phyloP scores from a whole-genome alignment of 2,888 invertebrate species.

The Carabus problematicus region DNA sequence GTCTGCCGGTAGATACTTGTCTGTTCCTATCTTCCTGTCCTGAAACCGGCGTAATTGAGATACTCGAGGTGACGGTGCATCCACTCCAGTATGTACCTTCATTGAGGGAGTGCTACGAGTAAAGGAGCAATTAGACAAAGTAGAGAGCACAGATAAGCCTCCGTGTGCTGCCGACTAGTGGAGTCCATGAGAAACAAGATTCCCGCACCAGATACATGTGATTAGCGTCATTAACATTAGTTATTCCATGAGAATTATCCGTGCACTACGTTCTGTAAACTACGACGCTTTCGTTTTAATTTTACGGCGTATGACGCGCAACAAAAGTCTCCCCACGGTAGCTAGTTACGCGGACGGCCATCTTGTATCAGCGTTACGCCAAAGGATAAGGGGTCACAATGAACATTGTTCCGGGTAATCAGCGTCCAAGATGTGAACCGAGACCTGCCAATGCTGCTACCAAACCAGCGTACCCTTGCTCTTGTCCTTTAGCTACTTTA shows the following conservation, averaged over 20 bases:
- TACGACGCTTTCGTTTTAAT: constrained; percentile 33
- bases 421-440: neutral
- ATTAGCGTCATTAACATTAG: constrained; percentile 47
- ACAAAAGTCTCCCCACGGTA: neutral
- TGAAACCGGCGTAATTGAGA: no score
- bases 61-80: no score
- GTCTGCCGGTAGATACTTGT: no score
- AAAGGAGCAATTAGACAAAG: no score
- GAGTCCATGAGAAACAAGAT: constrained; percentile 46
- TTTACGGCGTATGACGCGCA: constrained; percentile 35
- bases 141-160: no score
- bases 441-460: neutral
- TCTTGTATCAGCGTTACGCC: neutral
- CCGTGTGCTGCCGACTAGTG: no score
- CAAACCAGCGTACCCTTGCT: neutral
- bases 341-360: no score
- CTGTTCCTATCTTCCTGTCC: no score
- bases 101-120: no score
- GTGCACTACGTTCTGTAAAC: constrained; percentile 36
- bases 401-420: constrained; percentile 18
- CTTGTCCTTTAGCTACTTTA: neutral
- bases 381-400: constrained; percentile 10
- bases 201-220: constrained; percentile 45
- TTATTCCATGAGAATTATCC: constrained; percentile 47
- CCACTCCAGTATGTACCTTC: no score